Base-by-base conservation (phyloP, 2,797 vertebrate species). In the Fistularia tabacaria region DNA sequence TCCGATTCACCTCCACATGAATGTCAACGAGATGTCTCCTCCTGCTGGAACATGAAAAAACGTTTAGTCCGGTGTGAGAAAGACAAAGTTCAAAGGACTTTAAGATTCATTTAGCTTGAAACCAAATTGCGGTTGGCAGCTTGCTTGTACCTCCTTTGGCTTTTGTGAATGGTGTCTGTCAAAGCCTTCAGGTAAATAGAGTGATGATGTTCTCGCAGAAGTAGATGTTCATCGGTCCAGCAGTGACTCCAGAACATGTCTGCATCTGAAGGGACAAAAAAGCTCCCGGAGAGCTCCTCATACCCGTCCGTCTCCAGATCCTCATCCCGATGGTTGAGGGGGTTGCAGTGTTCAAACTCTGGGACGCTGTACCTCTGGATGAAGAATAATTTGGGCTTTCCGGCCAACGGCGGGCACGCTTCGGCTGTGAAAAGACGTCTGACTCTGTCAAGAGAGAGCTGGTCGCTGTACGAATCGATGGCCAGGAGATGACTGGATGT, bases 301-400 rank as follows among this genome's bases (percentile, higher is more conserved):
- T 7, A 49, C 5, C 74, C 90, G 13, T 97, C 95, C 0, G 89
- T 82, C 80, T 96, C 93, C 50, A 90, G 64, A 13, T 87, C 65
- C 46, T 74, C 81, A 6, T 79, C 83, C 14, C 14, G 25, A 44
- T 71, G 40, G 1, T 36, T 6, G 11, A 3, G 14, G 9, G 10
- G 67, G 66, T 71, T 41, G 47, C 1, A 36, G 10, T 64, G 10
- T 64, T 77, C 25, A 10, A 12, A 51, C 7, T 77, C 50, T 0
- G 81, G 45, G 5, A 83, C 62, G 8, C 82, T 40, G 40, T 98
- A 98, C 64, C 76, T 93, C 84, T 98, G 95, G 79, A 98, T 88
- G 68, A 99, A 98, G 84, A 99, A 98, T 49, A 98, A 88, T 60
- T 98, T 98, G 0, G 97, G 97, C 72, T 98, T 98, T 51, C 94